Percentiles rank a stretch among this genome's conserved stretches.
Conservation (phyloP, 2,113 vertebrate genomes). For the Neopipo cinnamomea region DNA sequence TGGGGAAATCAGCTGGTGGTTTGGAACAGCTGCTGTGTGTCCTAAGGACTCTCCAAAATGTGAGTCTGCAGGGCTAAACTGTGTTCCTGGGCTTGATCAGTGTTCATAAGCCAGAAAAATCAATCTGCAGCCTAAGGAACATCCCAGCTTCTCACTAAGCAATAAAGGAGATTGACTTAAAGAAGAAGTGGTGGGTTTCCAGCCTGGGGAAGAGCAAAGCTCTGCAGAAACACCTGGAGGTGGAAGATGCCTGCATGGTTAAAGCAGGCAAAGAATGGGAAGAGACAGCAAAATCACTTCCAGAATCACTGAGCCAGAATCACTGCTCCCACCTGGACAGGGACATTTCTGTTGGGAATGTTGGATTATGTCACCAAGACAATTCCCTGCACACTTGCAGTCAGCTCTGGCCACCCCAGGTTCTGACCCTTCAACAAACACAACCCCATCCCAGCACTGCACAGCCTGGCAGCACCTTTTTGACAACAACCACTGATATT, state of each 20-base stretch:
- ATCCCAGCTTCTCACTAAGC: background rate
- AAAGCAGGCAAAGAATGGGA: background rate
- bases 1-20: background rate
- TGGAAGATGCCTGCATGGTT: background rate
- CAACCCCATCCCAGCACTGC: background rate
- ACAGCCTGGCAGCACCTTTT: background rate
- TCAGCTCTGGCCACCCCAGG: background rate
- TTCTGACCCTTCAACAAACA: background rate
- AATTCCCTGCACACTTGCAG: background rate
- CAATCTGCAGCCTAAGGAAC: background rate
- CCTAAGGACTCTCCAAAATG: background rate
- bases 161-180: background rate
- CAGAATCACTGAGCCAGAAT: background rate
- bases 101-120: background rate
- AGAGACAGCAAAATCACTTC: background rate
- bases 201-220: background rate
- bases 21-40: background rate
- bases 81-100: background rate
- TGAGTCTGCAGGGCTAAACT: background rate
- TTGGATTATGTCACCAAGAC: background rate
- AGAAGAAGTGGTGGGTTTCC: background rate
- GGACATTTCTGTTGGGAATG: background rate
- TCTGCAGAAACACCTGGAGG: background rate
- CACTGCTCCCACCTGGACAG: background rate
- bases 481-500: background rate